Percentiles rank a stretch among this genome's conserved stretches.
phyloP scores from a whole-genome alignment of 1,140 invertebrate genomes.

The Hormaphis cornu region DNA sequence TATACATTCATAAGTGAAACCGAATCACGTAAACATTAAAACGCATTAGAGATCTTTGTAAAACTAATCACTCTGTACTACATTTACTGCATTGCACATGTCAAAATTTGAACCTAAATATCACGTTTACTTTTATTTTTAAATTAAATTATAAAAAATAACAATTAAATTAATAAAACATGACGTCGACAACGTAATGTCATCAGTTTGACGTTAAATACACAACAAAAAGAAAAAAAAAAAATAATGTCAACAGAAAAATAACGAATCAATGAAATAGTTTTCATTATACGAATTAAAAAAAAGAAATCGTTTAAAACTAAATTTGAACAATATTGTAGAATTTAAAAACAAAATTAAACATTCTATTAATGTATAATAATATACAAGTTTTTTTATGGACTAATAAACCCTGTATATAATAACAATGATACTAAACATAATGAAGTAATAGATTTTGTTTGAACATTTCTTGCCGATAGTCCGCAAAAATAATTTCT shows the following conservation, averaged over 20 bases:
- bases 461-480: neutral
- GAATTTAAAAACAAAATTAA: neutral
- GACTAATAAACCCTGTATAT: constrained; percentile 7
- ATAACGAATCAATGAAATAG: neutral
- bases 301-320: neutral
- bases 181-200: neutral
- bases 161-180: neutral
- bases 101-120: neutral
- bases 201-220: neutral
- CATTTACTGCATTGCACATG: neutral
- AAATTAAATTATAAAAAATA: neutral
- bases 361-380: neutral
- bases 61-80: neutral
- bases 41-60: neutral
- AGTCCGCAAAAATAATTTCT: neutral
- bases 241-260: neutral
- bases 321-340: neutral
- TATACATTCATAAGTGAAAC: neutral
- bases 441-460: neutral
- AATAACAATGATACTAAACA: neutral
- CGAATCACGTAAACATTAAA: neutral
- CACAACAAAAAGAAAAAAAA: neutral
- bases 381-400: neutral
- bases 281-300: neutral
- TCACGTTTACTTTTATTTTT: neutral